A percentile compares a stretch with the other conserved stretches of the same genome.
phyloP scores from a whole-genome alignment of 2,113 vertebrate genomes.

The Melanerpes formicivorus region DNA sequence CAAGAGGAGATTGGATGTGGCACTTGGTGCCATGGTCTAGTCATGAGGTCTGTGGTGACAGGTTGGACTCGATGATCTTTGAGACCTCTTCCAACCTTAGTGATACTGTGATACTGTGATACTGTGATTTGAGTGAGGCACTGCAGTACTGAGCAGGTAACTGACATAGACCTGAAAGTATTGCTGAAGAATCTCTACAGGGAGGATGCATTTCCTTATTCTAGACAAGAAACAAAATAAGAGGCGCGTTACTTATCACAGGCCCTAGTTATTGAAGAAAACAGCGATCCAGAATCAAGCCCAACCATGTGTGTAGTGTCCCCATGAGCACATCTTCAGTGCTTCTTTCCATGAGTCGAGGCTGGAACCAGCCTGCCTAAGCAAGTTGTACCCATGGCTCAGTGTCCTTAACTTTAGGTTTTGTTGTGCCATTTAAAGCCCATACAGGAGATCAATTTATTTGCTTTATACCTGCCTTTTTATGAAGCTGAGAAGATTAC shows the following conservation, averaged over 20 bases:
- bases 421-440: background rate
- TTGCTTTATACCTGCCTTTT: background rate
- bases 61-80: no score
- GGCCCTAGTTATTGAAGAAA: background rate
- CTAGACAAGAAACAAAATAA: background rate
- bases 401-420: background rate
- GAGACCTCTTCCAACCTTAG: no score
- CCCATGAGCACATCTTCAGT: background rate
- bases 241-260: background rate
- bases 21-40: no score
- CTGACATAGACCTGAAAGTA: background rate
- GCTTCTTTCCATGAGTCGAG: background rate
- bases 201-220: background rate
- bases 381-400: background rate
- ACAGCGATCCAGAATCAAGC: background rate
- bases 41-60: no score
- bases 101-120: no score
- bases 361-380: background rate
- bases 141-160: rapidly evolving
- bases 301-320: background rate
- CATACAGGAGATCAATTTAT: background rate
- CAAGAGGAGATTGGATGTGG: no score
- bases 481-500: background rate
- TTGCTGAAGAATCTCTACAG: background rate
- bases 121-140: background rate